Evolutionary conservation across 1,140 invertebrate species (phyloP).

Genomic region (Eupristina koningsbergeri): DNA sequence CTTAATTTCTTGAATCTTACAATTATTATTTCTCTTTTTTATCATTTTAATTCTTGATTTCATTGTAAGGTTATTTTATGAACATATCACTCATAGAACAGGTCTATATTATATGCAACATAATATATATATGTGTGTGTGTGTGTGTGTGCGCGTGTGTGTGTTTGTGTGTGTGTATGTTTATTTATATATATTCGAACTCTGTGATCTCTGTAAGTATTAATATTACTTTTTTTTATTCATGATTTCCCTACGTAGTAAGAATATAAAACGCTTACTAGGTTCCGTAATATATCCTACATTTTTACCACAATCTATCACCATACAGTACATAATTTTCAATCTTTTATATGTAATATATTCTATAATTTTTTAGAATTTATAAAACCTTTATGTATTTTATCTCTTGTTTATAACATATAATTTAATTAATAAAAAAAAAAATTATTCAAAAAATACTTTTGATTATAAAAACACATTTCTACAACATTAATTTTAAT

Average conservation of each 20-base stretch:
- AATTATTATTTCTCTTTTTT: constrained; percentile 30
- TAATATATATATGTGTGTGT: constrained; percentile 41
- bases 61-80: constrained; percentile 55
- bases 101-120: constrained; percentile 55
- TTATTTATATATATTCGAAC: constrained; percentile 42
- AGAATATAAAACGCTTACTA: neutral
- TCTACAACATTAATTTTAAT: neutral
- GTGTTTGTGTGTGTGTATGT: constrained; percentile 42
- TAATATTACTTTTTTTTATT: constrained; percentile 43
- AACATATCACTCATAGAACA: constrained; percentile 64
- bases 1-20: constrained; percentile 45
- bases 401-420: neutral
- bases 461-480: constrained; percentile 28
- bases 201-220: constrained; percentile 50
- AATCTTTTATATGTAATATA: neutral
- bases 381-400: constrained; percentile 6
- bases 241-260: neutral
- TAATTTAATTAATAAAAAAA: constrained; percentile 17
- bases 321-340: neutral
- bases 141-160: constrained; percentile 39
- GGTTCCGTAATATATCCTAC: neutral
- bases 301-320: neutral
- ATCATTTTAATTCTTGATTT: constrained; percentile 55
- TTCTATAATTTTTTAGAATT: constrained; percentile 2
- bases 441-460: constrained; percentile 15